Percentiles rank a stretch among this genome's conserved stretches.
Conservation (phyloP, 1,140 invertebrate genomes). For the Drosophila lacertosa region DNA sequence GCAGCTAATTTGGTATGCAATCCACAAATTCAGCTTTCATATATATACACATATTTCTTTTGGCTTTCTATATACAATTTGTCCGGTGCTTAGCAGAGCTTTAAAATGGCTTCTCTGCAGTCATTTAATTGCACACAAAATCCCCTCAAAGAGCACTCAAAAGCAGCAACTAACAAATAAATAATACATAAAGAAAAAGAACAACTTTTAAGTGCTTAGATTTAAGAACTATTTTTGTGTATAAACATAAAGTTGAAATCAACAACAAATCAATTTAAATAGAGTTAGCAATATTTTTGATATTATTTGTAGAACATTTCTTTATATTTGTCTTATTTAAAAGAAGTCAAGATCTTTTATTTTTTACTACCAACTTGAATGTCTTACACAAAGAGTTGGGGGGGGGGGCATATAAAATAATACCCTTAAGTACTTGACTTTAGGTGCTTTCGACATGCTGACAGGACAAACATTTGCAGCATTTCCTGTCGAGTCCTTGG, state of each 20-base stretch:
- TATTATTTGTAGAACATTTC: too few relatives aligned
- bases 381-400: background rate
- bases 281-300: too few relatives aligned
- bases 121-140: background rate
- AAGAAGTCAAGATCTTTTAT: too few relatives aligned
- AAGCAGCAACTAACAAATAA: background rate
- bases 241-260: too few relatives aligned
- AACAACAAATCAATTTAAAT: too few relatives aligned
- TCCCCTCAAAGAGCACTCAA: background rate
- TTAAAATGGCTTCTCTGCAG: background rate
- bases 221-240: background rate
- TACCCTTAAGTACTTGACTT: slow-evolving; percentile 29
- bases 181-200: background rate
- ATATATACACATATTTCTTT: slow-evolving; percentile 74
- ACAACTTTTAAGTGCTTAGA: too few relatives aligned
- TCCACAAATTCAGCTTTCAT: slow-evolving; percentile 70
- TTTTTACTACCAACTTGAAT: background rate
- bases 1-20: slow-evolving; percentile 76
- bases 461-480: slow-evolving; percentile 58
- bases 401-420: slow-evolving; percentile 7
- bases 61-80: slow-evolving; percentile 44
- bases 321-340: too few relatives aligned
- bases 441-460: slow-evolving; percentile 13
- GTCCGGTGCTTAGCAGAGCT: slow-evolving; percentile 34
- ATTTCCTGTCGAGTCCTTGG: slow-evolving; percentile 43